These are phyloP conservation scores for Barnardius zonarius DNA, from an alignment of 2,113 vertebrate species.

Conservation along the genomic window DNA sequence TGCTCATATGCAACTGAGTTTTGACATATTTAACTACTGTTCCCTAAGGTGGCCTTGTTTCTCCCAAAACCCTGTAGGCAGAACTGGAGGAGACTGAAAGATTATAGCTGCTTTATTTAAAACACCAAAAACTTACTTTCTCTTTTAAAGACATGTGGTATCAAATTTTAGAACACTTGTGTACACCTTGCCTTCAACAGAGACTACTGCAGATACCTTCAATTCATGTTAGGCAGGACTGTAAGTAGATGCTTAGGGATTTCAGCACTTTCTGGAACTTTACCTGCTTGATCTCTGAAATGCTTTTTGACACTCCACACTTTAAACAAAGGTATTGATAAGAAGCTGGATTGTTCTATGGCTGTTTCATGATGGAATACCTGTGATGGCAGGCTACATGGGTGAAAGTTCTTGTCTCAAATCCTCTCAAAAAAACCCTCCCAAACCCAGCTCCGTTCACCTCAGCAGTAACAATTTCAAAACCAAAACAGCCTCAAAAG, in stretches of 20 bases:
- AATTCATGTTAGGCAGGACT: neutral
- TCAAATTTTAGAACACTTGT: neutral
- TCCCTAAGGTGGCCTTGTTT: neutral
- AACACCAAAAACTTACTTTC: neutral
- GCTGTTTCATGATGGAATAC: neutral
- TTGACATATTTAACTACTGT: neutral
- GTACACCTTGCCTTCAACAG: neutral
- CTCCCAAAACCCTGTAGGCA: neutral
- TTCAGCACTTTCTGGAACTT: neutral
- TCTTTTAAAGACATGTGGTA: neutral
- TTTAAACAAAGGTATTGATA: neutral
- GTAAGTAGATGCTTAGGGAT: neutral
- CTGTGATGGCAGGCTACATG: neutral
- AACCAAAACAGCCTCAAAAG: neutral
- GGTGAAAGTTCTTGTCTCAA: neutral
- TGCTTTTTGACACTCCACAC: neutral
- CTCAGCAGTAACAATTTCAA: neutral
- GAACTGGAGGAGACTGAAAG: neutral
- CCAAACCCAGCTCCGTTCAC: neutral
- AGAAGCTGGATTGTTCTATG: neutral
- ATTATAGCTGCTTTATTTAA: neutral
- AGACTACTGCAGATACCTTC: neutral
- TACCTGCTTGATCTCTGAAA: neutral
- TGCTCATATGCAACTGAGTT: neutral
- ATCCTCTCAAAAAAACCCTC: neutral